Evolutionary conservation across 2,797 vertebrate species (phyloP).

Genomic region (Anabas testudineus): DNA sequence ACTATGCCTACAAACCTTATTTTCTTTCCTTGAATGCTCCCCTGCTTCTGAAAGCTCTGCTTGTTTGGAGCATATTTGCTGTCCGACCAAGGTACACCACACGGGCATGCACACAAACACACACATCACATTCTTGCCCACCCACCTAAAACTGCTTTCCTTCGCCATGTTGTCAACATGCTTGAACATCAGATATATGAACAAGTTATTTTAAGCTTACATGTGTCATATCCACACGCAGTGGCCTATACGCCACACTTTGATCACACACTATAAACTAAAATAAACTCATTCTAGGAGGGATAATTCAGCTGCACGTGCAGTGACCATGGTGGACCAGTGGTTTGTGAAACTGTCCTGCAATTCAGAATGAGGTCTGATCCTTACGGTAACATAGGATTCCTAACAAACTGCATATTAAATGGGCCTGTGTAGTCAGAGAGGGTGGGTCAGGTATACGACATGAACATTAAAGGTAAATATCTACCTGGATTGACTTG

Average conservation of each 20-base stretch:
- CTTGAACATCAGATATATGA: slow-evolving; percentile 39
- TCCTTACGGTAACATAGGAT: not conserved
- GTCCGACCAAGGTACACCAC: slow-evolving; percentile 80
- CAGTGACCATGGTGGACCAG: not conserved
- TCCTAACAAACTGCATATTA: not conserved
- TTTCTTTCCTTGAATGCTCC: slow-evolving; percentile 72
- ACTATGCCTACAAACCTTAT: slow-evolving; percentile 58
- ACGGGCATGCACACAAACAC: slow-evolving; percentile 23
- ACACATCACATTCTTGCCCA: slow-evolving; percentile 59
- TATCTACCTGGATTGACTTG: slow-evolving; percentile 86
- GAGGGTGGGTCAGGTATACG: too few relatives aligned
- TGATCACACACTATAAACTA: not conserved
- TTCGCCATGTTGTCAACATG: slow-evolving; percentile 57
- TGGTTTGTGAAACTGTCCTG: not conserved
- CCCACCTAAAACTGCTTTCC: slow-evolving; percentile 64
- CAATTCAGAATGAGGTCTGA: not conserved
- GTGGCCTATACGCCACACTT: slow-evolving; percentile 1
- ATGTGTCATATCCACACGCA: slow-evolving; percentile 19
- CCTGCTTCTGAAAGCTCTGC: slow-evolving; percentile 85
- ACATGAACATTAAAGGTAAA: not conserved
- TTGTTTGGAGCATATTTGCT: slow-evolving; percentile 88
- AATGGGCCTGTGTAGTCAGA: not conserved
- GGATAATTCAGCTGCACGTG: not conserved
- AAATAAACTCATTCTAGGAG: not conserved
- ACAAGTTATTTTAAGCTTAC: slow-evolving; percentile 48